phyloP scores from a whole-genome alignment of 2,888 invertebrate species.

The Drosophila acutilabella region DNA sequence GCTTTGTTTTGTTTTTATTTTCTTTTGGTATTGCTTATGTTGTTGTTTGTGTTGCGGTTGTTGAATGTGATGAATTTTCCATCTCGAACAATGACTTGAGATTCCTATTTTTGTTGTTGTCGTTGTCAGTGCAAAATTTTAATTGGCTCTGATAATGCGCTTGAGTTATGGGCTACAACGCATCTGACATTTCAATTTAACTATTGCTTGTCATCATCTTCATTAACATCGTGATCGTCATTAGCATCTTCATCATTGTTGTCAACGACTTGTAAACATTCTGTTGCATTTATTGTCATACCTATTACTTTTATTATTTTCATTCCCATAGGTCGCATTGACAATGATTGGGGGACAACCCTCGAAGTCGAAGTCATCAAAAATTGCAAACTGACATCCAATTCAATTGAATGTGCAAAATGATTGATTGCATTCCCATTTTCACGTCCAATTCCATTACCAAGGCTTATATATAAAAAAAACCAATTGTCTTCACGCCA shows the following conservation, averaged over 20 bases:
- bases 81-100: conserved; percentile 3
- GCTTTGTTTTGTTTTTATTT: conserved; percentile 6
- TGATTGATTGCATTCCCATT: conserved; percentile 69
- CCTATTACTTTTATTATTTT: conserved; percentile 23
- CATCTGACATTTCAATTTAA: conserved; percentile 74
- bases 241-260: background rate
- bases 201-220: conserved; percentile 35
- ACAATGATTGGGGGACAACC: conserved; percentile 29
- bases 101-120: conserved; percentile 15
- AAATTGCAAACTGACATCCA: conserved; percentile 39
- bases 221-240: no score
- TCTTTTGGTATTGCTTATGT: conserved; percentile 3
- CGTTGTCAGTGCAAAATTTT: conserved; percentile 60
- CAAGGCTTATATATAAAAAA: background rate
- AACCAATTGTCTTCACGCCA: background rate
- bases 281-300: conserved; percentile 48
- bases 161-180: conserved; percentile 64
- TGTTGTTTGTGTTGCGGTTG: conserved; percentile 34
- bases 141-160: conserved; percentile 76
- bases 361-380: conserved; percentile 47
- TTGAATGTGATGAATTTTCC: conserved; percentile 24
- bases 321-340: conserved; percentile 26
- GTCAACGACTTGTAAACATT: conserved; percentile 51
- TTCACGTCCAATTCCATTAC: conserved; percentile 1
- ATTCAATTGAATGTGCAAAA: conserved; percentile 63